phyloP scores from a whole-genome alignment of 2,888 invertebrate species.

The Drosophila pseudotakahashii region DNA sequence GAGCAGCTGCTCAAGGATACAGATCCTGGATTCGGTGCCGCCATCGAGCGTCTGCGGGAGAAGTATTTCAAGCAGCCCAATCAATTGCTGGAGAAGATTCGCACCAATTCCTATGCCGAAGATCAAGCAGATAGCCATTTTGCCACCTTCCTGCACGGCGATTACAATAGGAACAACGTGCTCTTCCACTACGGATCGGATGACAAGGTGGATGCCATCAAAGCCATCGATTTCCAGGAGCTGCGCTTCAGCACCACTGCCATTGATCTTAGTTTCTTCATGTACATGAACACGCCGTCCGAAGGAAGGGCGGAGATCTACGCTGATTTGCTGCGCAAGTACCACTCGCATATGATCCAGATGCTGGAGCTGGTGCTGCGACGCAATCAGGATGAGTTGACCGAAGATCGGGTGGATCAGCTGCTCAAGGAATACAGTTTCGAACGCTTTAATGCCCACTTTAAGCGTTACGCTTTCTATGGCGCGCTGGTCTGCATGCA shows the following conservation, averaged over 20 bases:
- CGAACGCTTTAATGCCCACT: conserved; percentile 78
- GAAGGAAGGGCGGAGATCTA: conserved; percentile 67
- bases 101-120: conserved; percentile 52
- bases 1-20: conserved; percentile 26
- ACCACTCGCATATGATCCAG: conserved; percentile 72
- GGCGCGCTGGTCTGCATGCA: conserved; percentile 81
- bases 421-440: conserved; percentile 70
- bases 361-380: conserved; percentile 69
- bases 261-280: conserved; percentile 82
- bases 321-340: conserved; percentile 69
- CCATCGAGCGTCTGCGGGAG: conserved; percentile 62
- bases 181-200: conserved; percentile 75
- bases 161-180: conserved; percentile 84
- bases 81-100: conserved; percentile 75
- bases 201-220: conserved; percentile 66
- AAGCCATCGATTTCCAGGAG: conserved; percentile 84
- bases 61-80: conserved; percentile 77
- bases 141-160: conserved; percentile 82
- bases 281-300: conserved; percentile 81
- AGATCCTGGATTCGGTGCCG: conserved; percentile 42
- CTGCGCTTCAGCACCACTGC: conserved; percentile 80
- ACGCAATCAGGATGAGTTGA: conserved; percentile 41
- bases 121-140: conserved; percentile 69
- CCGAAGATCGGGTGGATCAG: conserved; percentile 43
- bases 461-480: conserved; percentile 82